A percentile compares a stretch with the other conserved stretches of the same genome.
Evolutionary conservation across 2,888 invertebrate genomes (phyloP).

Genomic region (Thysanoteuthis rhombus): DNA sequence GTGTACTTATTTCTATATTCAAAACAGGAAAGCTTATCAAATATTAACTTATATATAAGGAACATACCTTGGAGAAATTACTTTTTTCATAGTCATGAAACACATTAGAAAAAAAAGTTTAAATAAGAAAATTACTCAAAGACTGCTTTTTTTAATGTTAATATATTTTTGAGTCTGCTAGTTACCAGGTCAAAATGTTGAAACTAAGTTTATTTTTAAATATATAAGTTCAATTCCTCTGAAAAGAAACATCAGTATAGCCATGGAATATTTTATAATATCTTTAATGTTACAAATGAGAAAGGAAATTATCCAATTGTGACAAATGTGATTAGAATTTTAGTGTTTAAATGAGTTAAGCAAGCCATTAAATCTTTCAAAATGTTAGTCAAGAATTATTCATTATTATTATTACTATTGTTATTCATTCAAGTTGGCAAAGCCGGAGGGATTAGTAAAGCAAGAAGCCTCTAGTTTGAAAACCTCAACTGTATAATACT

Average conservation of each 20-base stretch:
- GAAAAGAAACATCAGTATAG: neutral
- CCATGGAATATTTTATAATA: neutral
- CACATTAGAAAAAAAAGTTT: no score
- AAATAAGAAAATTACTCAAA: no score
- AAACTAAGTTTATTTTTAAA: neutral
- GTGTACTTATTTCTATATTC: no score
- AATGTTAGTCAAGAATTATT: neutral
- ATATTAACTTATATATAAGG: no score
- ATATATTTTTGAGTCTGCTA: no score
- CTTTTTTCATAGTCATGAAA: no score
- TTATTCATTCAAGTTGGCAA: neutral
- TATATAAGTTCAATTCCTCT: neutral
- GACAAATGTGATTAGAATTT: no score
- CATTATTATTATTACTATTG: no score
- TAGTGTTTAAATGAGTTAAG: neutral
- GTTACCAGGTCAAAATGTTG: neutral
- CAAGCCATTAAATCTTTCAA: no score
- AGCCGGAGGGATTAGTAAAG: neutral
- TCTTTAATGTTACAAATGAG: neutral
- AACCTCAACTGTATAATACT: neutral
- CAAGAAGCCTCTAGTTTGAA: neutral
- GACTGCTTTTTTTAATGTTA: no score
- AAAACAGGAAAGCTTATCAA: no score
- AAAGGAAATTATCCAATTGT: neutral
- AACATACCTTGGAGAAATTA: no score